Conservation (phyloP, 2,888 invertebrate genomes). For the Leptothorax acervorum region DNA sequence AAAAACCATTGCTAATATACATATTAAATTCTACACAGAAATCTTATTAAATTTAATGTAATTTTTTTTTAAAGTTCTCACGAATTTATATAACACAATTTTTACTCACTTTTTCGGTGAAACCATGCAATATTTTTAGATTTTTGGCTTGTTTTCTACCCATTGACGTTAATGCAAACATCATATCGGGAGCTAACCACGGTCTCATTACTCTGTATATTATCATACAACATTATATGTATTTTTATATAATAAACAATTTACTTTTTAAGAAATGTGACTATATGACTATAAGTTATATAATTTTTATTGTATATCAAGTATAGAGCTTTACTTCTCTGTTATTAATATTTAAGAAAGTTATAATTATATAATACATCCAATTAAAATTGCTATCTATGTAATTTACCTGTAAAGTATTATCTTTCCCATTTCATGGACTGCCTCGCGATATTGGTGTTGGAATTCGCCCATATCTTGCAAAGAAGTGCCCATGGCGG, state of each 20-base stretch:
- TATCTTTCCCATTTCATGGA: slow-evolving; percentile 58
- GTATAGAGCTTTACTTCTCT: not conserved
- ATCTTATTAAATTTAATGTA: not conserved
- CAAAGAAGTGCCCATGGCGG: slow-evolving; percentile 77
- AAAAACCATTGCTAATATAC: not conserved
- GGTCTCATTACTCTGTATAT: not conserved
- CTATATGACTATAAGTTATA: not conserved
- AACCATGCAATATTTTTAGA: slow-evolving; percentile 13
- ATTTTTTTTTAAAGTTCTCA: not conserved
- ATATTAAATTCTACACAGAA: not conserved
- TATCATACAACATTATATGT: not conserved
- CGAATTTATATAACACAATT: not conserved
- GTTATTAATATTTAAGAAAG: not conserved
- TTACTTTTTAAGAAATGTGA: not conserved
- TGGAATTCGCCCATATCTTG: slow-evolving; percentile 44
- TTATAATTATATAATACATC: not conserved
- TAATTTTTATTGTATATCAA: not conserved
- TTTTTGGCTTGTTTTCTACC: not conserved
- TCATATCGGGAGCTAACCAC: not conserved
- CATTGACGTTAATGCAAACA: slow-evolving; percentile 4
- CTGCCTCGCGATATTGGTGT: slow-evolving; percentile 64
- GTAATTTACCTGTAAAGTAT: slow-evolving; percentile 63
- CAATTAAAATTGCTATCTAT: not conserved
- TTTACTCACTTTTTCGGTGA: slow-evolving; percentile 21
- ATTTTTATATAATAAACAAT: not conserved